Evolutionary conservation across 2,797 vertebrate species (phyloP).

Genomic region (Varecia variegata): DNA sequence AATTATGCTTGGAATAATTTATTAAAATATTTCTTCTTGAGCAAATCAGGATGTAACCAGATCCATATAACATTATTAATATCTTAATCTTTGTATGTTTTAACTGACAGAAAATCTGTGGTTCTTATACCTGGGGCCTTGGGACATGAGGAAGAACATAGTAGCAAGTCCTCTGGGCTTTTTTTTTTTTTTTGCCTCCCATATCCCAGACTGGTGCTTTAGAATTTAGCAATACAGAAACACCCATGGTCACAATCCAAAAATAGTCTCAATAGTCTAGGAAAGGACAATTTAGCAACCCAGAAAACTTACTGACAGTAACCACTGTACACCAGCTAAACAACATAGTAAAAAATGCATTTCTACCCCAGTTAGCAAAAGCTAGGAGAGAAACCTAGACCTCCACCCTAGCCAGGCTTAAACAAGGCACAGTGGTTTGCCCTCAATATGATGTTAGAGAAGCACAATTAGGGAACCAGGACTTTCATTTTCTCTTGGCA

Average conservation of each 20-base stretch:
- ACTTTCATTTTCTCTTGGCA: not conserved
- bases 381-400: not conserved
- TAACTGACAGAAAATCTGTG: not conserved
- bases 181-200: not conserved
- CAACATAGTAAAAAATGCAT: not conserved
- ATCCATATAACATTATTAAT: not conserved
- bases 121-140: not conserved
- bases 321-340: not conserved
- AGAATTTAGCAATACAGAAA: not conserved
- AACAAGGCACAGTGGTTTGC: too few species aligned
- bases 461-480: fast-evolving
- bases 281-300: not conserved
- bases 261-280: not conserved
- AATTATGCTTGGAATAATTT: not conserved
- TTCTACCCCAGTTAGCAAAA: not conserved
- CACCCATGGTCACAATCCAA: not conserved
- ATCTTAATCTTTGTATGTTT: not conserved
- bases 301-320: not conserved
- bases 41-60: not conserved
- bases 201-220: not conserved
- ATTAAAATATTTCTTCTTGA: not conserved
- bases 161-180: not conserved
- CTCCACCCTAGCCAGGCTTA: not conserved
- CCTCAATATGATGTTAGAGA: not conserved
- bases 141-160: not conserved